Conservation (phyloP, 2,797 vertebrate genomes). For the Delichon dasypus region DNA sequence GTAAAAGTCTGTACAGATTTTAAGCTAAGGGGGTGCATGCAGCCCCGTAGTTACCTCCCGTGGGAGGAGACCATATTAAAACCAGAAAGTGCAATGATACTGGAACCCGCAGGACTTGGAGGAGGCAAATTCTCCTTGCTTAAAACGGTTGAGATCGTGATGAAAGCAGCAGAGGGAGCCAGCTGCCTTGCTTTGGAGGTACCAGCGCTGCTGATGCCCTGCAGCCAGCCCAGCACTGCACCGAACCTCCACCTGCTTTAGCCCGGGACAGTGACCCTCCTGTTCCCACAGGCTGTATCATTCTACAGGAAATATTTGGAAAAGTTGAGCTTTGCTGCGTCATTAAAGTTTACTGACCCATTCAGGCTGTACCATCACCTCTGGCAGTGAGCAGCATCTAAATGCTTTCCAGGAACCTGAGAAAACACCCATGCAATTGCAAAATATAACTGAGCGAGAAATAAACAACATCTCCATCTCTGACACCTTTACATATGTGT, state of each 20-base stretch:
- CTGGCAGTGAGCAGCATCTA: not conserved
- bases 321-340: not conserved
- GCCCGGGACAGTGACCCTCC: not conserved
- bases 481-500: not conserved
- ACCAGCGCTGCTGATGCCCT: not conserved
- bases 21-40: not conserved
- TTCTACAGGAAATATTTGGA: not conserved
- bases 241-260: not conserved
- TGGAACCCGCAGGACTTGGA: not conserved
- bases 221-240: not conserved
- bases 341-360: not conserved
- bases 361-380: not conserved
- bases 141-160: not conserved
- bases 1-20: not conserved
- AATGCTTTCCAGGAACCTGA: not conserved
- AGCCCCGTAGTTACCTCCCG: not conserved
- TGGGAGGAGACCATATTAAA: not conserved
- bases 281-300: fast-evolving
- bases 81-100: not conserved
- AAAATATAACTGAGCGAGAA: not conserved
- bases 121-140: not conserved
- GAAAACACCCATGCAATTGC: not conserved
- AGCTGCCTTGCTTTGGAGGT: not conserved
- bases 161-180: slow-evolving; percentile 58
- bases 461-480: not conserved